Conservation (phyloP, 2,113 vertebrate species). For the Cyprinodon tularosa region DNA sequence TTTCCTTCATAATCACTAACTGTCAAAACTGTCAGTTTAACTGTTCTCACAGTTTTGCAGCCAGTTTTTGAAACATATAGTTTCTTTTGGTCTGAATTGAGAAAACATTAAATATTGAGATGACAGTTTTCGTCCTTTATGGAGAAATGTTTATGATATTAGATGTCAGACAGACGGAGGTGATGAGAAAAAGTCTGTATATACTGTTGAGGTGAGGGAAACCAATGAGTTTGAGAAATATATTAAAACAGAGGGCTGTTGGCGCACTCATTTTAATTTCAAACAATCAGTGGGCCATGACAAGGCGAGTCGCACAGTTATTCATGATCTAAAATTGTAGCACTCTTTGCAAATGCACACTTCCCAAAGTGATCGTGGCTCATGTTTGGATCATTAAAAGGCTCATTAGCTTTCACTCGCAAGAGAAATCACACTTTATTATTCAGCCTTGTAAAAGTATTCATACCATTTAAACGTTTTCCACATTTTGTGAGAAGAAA, state of each 20-base stretch:
- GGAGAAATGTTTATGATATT: constrained; percentile 14
- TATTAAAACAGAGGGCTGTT: constrained; percentile 27
- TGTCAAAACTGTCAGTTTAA: constrained; percentile 47
- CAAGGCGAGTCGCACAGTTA: constrained; percentile 23
- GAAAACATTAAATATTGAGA: neutral
- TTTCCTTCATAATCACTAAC: constrained; percentile 35
- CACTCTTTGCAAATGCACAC: constrained; percentile 19
- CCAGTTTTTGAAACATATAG: constrained; percentile 41
- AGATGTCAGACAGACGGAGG: constrained; percentile 2
- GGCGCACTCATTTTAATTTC: constrained; percentile 32
- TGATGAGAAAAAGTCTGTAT: constrained; percentile 3
- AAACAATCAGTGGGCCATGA: constrained; percentile 27
- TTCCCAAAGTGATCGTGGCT: constrained; percentile 14
- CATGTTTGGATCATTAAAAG: constrained; percentile 11
- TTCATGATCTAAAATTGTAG: constrained; percentile 38
- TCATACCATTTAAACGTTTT: neutral
- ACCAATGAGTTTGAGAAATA: constrained; percentile 28
- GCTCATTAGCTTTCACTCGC: constrained; percentile 32
- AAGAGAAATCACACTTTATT: constrained; percentile 26
- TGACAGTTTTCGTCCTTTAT: constrained; percentile 28
- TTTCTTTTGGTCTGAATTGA: neutral
- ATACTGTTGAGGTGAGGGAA: neutral
- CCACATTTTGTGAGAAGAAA: neutral
- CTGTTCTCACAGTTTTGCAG: neutral
- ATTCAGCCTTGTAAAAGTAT: neutral